Conservation (phyloP, 2,113 vertebrate genomes). For the Castor canadensis region DNA sequence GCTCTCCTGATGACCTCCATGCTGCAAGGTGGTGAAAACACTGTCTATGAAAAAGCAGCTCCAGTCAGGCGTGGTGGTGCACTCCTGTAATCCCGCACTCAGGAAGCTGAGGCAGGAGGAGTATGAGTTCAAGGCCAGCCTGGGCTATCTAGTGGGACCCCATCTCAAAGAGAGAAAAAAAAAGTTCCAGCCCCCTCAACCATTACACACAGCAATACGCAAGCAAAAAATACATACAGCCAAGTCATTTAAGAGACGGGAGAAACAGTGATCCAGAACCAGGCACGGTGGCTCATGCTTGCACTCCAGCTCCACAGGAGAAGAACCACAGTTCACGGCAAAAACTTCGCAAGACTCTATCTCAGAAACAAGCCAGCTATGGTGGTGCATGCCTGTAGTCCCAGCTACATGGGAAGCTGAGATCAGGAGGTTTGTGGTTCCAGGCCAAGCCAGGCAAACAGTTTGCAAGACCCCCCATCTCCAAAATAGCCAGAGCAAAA, state of each 20-base stretch:
- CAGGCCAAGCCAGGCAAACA: too few species aligned
- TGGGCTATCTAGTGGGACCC: not conserved
- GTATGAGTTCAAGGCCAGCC: not conserved
- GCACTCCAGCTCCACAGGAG: too few species aligned
- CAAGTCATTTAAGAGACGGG: not conserved
- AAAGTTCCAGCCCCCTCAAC: not conserved
- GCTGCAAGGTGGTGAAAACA: not conserved
- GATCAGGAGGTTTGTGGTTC: too few species aligned
- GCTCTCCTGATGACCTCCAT: slow-evolving; percentile 45
- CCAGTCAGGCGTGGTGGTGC: not conserved
- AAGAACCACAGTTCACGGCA: too few species aligned
- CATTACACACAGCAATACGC: not conserved
- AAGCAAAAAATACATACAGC: not conserved
- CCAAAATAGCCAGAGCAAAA: too few species aligned
- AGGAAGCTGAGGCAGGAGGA: not conserved
- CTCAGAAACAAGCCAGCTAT: too few species aligned
- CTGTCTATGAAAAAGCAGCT: not conserved
- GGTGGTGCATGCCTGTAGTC: too few species aligned
- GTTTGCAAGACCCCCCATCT: too few species aligned
- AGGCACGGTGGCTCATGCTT: too few species aligned
- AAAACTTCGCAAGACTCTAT: too few species aligned
- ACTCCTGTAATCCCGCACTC: not conserved
- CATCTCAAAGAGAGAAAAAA: not conserved
- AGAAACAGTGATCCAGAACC: too few species aligned
- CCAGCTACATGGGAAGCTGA: too few species aligned